These are phyloP conservation scores for Macrobrachium nipponense DNA, from an alignment of 1,140 invertebrate species.

Conservation along the genomic window DNA sequence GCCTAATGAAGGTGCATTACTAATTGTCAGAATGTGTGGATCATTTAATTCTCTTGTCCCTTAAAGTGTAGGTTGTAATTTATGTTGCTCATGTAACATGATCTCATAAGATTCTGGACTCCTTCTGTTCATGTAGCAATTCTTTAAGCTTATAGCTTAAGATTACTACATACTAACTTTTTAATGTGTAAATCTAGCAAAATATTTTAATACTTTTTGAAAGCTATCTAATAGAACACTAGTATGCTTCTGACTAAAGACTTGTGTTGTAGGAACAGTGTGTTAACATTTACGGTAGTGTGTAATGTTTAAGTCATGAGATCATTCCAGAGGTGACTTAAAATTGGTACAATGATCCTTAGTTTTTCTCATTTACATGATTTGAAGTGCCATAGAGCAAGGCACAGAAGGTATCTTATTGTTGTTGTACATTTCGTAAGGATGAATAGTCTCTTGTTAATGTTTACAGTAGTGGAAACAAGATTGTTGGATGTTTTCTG, in stretches of 20 bases:
- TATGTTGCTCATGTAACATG: neutral
- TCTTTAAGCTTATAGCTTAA: slow-evolving; percentile 45
- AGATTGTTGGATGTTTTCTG: no score
- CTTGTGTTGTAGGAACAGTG: slow-evolving; percentile 36
- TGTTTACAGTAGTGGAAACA: no score
- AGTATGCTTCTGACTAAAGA: slow-evolving; percentile 50
- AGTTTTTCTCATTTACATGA: slow-evolving; percentile 42
- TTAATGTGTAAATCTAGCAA: slow-evolving; percentile 44
- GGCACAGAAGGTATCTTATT: slow-evolving; percentile 7
- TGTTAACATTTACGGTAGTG: slow-evolving; percentile 33
- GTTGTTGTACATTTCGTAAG: slow-evolving; percentile 2
- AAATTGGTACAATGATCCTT: slow-evolving; percentile 49
- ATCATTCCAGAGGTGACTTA: slow-evolving; percentile 12
- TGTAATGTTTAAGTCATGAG: slow-evolving; percentile 6
- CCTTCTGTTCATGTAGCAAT: slow-evolving; percentile 19
- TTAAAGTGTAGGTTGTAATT: no score
- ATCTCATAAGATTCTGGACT: neutral
- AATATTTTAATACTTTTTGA: slow-evolving; percentile 56
- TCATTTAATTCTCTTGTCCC: neutral
- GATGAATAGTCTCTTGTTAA: neutral
- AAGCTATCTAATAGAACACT: slow-evolving; percentile 46
- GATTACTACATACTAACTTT: slow-evolving; percentile 35
- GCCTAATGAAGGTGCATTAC: no score
- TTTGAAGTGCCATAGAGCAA: slow-evolving; percentile 1
- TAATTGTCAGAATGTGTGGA: neutral